Evolutionary conservation across 2,113 vertebrate species (phyloP).

Genomic region (Baryphthengus martii): DNA sequence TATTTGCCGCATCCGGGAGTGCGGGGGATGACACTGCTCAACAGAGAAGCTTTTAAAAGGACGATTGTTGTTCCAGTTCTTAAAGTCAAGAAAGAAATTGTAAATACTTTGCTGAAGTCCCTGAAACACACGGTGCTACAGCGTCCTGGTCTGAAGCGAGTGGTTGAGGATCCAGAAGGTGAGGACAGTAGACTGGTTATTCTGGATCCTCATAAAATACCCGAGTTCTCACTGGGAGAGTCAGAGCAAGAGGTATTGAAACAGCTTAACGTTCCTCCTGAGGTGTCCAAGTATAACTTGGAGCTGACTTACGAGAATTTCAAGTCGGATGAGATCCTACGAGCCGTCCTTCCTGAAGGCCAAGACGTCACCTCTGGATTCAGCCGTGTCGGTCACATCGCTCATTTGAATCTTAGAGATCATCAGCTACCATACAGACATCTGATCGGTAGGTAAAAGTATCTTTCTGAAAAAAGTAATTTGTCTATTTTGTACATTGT

Average conservation of each 20-base stretch:
- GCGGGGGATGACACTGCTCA: slow-evolving; percentile 89
- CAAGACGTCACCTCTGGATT: slow-evolving; percentile 91
- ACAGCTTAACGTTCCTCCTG: slow-evolving; percentile 70
- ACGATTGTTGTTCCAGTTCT: slow-evolving; percentile 84
- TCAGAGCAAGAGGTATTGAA: slow-evolving; percentile 76
- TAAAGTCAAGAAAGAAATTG: slow-evolving; percentile 78
- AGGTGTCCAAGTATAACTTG: slow-evolving; percentile 78
- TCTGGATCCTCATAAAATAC: slow-evolving; percentile 83
- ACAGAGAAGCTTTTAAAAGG: slow-evolving; percentile 86
- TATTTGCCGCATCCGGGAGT: slow-evolving; percentile 79
- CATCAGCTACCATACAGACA: slow-evolving; percentile 91
- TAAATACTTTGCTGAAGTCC: slow-evolving; percentile 78
- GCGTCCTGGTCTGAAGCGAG: slow-evolving; percentile 84
- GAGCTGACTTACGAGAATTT: slow-evolving; percentile 89
- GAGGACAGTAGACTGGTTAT: slow-evolving; percentile 76
- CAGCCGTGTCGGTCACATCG: slow-evolving; percentile 94
- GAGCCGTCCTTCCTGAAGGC: slow-evolving; percentile 88
- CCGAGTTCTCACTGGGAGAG: slow-evolving; percentile 72
- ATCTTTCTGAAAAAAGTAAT: not conserved
- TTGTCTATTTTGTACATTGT: accelerated
- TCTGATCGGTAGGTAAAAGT: slow-evolving; percentile 84
- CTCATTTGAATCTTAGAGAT: slow-evolving; percentile 92
- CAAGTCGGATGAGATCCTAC: slow-evolving; percentile 90
- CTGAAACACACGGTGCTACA: slow-evolving; percentile 81
- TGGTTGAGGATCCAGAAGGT: slow-evolving; percentile 81